phyloP scores from a whole-genome alignment of 2,113 vertebrate genomes.

The Boleophthalmus pectinirostris region DNA sequence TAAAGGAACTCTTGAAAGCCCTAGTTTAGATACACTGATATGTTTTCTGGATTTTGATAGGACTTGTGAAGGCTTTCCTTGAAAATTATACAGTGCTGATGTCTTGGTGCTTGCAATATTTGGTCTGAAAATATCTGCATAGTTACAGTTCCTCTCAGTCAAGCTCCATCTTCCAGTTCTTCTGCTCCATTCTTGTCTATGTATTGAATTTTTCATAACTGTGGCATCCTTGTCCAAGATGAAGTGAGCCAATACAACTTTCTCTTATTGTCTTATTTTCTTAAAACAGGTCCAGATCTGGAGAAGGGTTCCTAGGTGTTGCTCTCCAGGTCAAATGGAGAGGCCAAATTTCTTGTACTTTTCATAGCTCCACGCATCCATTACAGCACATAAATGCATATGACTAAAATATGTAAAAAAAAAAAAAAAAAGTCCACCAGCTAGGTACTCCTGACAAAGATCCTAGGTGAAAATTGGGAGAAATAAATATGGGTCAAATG shows the following conservation, averaged over 20 bases:
- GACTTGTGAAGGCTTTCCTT: constrained; percentile 11
- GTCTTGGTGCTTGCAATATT: constrained; percentile 1
- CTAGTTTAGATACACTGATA: constrained; percentile 16
- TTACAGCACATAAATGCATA: no score
- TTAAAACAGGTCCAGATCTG: background rate
- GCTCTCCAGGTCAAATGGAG: no score
- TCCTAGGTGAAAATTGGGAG: background rate
- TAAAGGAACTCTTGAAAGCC: constrained; percentile 28
- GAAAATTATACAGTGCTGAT: background rate
- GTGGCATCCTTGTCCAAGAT: background rate
- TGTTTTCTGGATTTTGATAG: constrained; percentile 27
- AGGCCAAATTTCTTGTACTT: no score
- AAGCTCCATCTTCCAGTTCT: constrained; percentile 30
- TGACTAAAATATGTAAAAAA: no score
- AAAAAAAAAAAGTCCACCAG: no score
- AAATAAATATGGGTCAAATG: background rate
- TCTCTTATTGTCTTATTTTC: background rate
- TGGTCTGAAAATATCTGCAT: constrained; percentile 23
- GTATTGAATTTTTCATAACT: constrained; percentile 54
- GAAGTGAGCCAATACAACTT: background rate
- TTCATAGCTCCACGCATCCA: no score
- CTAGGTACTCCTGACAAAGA: background rate
- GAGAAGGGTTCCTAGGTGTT: no score
- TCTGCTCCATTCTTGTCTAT: constrained; percentile 43
- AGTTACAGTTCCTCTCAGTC: constrained; percentile 17